phyloP scores from a whole-genome alignment of 2,797 vertebrate species.

The Cheirogaleus major region DNA sequence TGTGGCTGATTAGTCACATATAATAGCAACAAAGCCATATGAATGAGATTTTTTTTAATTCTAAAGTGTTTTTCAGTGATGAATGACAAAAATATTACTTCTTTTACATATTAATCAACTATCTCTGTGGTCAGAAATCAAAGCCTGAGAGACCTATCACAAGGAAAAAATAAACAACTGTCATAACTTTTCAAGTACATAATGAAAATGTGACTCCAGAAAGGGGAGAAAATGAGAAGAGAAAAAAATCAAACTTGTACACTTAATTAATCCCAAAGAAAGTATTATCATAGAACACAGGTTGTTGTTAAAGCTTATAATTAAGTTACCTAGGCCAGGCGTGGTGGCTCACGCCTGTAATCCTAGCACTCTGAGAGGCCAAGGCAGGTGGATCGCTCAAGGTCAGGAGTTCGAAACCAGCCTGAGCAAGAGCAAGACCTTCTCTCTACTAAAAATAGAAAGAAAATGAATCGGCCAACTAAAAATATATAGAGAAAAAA shows the following conservation, averaged over 20 bases:
- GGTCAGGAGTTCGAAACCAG: no score
- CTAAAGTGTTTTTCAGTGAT: constrained; percentile 17
- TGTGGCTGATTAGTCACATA: neutral
- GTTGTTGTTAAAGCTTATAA: constrained; percentile 50
- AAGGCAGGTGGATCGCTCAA: no score
- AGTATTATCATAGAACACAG: constrained; percentile 1
- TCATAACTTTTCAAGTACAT: neutral
- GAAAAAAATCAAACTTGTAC: neutral
- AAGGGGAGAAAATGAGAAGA: constrained; percentile 9
- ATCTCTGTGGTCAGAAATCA: constrained; percentile 15
- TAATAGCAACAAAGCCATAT: neutral
- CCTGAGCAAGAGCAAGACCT: no score
- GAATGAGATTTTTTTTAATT: neutral
- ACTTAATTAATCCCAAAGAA: constrained; percentile 55
- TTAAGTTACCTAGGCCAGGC: neutral
- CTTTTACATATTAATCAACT: neutral
- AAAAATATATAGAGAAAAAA: no score
- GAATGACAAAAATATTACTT: constrained; percentile 40
- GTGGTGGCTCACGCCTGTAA: no score
- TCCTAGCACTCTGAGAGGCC: no score
- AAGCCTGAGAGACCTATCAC: constrained; percentile 15
- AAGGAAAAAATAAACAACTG: neutral
- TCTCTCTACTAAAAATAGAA: no score
- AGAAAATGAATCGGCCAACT: no score
- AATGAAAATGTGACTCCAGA: constrained; percentile 35